Conservation (phyloP, 1,140 invertebrate species). For the Atta texana region DNA sequence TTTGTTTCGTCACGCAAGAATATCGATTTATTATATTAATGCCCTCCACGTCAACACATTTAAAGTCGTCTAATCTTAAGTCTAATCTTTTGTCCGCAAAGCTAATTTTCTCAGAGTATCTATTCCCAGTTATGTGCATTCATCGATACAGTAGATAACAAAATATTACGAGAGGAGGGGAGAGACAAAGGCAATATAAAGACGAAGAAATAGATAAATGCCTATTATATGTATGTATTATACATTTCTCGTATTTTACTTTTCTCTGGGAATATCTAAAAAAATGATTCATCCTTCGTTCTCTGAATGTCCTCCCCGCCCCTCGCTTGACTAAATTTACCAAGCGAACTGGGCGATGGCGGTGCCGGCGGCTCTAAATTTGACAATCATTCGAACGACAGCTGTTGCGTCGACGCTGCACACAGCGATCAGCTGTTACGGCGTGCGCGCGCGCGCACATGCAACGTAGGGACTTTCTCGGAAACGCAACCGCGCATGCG, state of each 20-base stretch:
- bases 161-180: neutral
- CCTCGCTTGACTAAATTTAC: constrained; percentile 4
- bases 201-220: neutral
- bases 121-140: neutral
- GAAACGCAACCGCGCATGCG: neutral
- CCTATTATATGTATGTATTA: neutral
- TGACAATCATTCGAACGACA: constrained; percentile 49
- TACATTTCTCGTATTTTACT: neutral
- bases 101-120: neutral
- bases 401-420: constrained; percentile 37
- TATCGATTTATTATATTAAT: neutral
- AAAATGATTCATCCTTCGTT: constrained; percentile 34
- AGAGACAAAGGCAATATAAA: neutral
- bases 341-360: neutral
- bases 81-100: neutral
- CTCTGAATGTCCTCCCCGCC: no score
- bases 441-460: neutral
- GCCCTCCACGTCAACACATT: neutral
- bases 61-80: neutral
- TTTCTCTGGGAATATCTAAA: neutral
- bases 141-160: neutral
- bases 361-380: constrained; percentile 30
- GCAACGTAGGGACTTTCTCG: constrained; percentile 6
- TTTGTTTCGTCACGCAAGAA: neutral
- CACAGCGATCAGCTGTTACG: constrained; percentile 49